Conservation (phyloP, 2,113 vertebrate genomes). For the Talpa occidentalis region DNA sequence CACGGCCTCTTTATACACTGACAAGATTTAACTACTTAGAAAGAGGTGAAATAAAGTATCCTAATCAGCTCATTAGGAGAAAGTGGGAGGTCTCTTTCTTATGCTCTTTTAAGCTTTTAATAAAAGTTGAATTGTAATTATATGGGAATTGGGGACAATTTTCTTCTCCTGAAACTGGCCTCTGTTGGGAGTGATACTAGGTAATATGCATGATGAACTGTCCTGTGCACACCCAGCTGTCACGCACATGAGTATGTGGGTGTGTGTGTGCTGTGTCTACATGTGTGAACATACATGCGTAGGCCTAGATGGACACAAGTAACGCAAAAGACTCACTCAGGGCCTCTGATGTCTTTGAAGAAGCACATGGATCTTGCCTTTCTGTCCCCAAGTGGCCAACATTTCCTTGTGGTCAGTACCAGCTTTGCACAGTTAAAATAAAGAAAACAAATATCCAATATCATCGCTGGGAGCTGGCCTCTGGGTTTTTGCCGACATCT, state of each 20-base stretch:
- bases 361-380: constrained; percentile 68
- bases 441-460: constrained; percentile 75
- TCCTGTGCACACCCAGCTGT: not conserved
- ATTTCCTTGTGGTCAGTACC: not conserved
- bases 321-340: constrained; percentile 80
- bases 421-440: constrained; percentile 72
- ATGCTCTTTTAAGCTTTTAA: constrained; percentile 41
- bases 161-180: constrained; percentile 37
- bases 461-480: constrained; percentile 61
- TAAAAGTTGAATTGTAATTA: constrained; percentile 66
- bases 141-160: not conserved
- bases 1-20: not conserved
- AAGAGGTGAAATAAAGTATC: not conserved
- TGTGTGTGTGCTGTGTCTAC: not conserved
- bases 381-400: not conserved
- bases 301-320: constrained; percentile 78
- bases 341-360: constrained; percentile 83
- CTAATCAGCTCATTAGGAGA: constrained; percentile 42
- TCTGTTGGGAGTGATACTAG: constrained; percentile 56
- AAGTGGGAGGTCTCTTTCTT: not conserved
- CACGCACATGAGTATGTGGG: too few relatives aligned
- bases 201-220: constrained; percentile 69
- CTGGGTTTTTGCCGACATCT: constrained; percentile 74
- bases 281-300: constrained; percentile 55
- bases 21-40: not conserved